Conservation (phyloP, 2,797 vertebrate genomes). For the Pseudomugil tenellus region DNA sequence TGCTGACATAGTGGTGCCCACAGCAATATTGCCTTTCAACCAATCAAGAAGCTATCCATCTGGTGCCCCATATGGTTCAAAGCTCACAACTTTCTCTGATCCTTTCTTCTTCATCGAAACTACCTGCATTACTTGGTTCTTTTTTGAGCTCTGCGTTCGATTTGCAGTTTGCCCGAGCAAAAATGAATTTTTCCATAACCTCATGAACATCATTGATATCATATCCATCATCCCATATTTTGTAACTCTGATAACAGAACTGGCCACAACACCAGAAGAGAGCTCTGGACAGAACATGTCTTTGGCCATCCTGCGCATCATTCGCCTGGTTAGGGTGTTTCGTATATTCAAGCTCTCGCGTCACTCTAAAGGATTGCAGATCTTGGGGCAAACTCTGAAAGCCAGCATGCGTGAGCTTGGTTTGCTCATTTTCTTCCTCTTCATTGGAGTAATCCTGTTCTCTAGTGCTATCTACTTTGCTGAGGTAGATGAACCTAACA, state of each 20-base stretch:
- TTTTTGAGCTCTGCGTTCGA: constrained; percentile 90
- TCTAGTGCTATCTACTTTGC: constrained; percentile 97
- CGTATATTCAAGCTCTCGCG: constrained; percentile 95
- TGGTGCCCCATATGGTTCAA: constrained; percentile 26
- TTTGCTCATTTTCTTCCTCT: constrained; percentile 96
- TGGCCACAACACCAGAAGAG: constrained; percentile 85
- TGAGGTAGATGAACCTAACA: constrained; percentile 93
- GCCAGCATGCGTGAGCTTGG: constrained; percentile 92
- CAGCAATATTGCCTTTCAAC: constrained; percentile 65
- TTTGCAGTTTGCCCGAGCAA: constrained; percentile 97
- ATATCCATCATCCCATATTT: constrained; percentile 98
- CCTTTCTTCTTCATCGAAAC: constrained; percentile 97
- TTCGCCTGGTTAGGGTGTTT: constrained; percentile 94
- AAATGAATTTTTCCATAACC: constrained; percentile 92
- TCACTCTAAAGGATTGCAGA: constrained; percentile 92
- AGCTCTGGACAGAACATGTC: constrained; percentile 93
- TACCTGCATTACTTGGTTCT: constrained; percentile 95
- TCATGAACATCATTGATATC: constrained; percentile 98
- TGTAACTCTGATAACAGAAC: constrained; percentile 90
- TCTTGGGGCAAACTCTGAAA: constrained; percentile 92
- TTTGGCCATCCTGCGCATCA: constrained; percentile 92
- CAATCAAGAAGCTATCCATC: constrained; percentile 68
- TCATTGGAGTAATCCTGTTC: constrained; percentile 96
- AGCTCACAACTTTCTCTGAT: constrained; percentile 86
- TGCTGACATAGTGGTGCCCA: constrained; percentile 75